These are phyloP conservation scores for Lycocerus yunnanus DNA, from an alignment of 2,888 invertebrate genomes.

Conservation along the genomic window DNA sequence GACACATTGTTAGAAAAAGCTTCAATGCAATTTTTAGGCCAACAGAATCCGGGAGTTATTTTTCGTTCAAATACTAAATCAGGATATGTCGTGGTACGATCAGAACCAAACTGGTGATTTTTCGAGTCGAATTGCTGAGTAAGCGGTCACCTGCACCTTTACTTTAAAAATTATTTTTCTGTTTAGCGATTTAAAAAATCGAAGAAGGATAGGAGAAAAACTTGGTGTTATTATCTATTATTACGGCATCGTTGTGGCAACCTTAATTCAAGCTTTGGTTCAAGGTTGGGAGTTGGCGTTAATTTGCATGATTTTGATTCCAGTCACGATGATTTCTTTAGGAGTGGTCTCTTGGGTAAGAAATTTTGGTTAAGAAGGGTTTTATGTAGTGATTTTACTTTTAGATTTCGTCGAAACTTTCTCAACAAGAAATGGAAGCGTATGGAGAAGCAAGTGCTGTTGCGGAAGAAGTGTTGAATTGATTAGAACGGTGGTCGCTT, in stretches of 20 bases:
- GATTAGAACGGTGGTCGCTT: slow-evolving; percentile 77
- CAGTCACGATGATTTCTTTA: slow-evolving; percentile 68
- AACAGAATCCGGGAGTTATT: slow-evolving; percentile 67
- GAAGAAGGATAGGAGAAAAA: slow-evolving; percentile 85
- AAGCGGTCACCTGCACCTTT: slow-evolving; percentile 43
- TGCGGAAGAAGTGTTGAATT: slow-evolving; percentile 78
- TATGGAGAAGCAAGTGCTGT: slow-evolving; percentile 78
- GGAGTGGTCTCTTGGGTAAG: slow-evolving; percentile 68
- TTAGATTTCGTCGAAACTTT: slow-evolving; percentile 65
- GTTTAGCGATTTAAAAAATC: slow-evolving; percentile 70
- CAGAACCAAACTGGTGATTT: slow-evolving; percentile 73
- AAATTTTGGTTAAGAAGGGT: neutral
- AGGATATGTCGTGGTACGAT: slow-evolving; percentile 77
- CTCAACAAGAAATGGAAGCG: slow-evolving; percentile 69
- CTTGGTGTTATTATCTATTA: slow-evolving; percentile 74
- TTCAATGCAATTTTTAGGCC: slow-evolving; percentile 54
- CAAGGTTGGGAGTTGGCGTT: slow-evolving; percentile 84
- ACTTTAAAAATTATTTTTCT: slow-evolving; percentile 6
- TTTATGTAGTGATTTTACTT: neutral
- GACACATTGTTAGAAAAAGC: neutral
- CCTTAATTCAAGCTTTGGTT: slow-evolving; percentile 71
- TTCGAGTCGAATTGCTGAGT: slow-evolving; percentile 76
- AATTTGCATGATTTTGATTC: slow-evolving; percentile 73
- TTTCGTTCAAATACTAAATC: slow-evolving; percentile 69
- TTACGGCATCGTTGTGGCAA: slow-evolving; percentile 69